phyloP scores from a whole-genome alignment of 2,888 invertebrate species.

The Isoperla grammatica region DNA sequence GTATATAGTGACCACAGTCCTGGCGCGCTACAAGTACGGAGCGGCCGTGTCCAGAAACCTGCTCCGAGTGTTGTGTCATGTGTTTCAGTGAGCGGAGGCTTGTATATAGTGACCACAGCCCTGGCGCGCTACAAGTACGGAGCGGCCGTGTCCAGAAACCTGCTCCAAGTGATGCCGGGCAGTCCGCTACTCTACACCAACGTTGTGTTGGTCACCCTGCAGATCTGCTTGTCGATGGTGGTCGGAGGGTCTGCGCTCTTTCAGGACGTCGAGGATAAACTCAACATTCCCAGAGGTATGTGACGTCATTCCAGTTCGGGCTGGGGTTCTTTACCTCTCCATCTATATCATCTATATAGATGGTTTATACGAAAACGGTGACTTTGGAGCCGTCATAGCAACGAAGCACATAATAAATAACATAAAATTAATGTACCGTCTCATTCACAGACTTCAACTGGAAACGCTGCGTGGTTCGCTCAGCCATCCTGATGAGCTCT shows the following conservation, averaged over 20 bases:
- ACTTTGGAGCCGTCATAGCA: no score
- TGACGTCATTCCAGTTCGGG: slow-evolving; percentile 25
- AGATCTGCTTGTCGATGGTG: slow-evolving; percentile 70
- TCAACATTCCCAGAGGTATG: slow-evolving; percentile 67
- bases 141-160: slow-evolving; percentile 54
- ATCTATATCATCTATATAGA: no score
- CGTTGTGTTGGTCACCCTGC: slow-evolving; percentile 67
- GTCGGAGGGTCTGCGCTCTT: slow-evolving; percentile 74
- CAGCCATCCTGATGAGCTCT: slow-evolving; percentile 61
- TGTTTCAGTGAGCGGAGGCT: slow-evolving; percentile 50
- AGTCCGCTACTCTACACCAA: slow-evolving; percentile 59
- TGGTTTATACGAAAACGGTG: no score
- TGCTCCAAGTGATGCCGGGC: slow-evolving; percentile 60
- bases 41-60: slow-evolving; percentile 57
- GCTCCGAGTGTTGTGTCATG: slow-evolving; percentile 62
- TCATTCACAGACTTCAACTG: slow-evolving; percentile 75
- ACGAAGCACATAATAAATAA: no score
- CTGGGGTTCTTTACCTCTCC: no score
- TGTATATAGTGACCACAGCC: slow-evolving; percentile 59
- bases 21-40: slow-evolving; percentile 62
- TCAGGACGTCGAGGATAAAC: slow-evolving; percentile 73
- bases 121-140: slow-evolving; percentile 63
- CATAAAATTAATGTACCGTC: no score
- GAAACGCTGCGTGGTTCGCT: slow-evolving; percentile 65
- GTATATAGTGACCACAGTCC: slow-evolving; percentile 57